Conservation (phyloP, 1,140 invertebrate species). For the Danaus melanippus region DNA sequence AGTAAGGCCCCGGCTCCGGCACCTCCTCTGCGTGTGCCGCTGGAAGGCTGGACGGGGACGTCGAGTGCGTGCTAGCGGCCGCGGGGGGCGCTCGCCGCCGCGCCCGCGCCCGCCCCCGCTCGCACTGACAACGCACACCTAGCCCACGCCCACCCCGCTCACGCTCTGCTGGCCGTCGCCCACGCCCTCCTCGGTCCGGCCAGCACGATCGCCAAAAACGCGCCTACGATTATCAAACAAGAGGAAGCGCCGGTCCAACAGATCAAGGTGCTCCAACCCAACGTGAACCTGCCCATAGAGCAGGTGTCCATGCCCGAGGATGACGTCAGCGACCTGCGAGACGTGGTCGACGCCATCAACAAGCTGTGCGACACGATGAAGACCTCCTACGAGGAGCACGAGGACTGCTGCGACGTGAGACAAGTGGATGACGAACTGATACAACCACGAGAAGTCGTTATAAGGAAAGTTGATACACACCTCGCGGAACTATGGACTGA, state of each 20-base stretch:
- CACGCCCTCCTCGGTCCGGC: conserved; percentile 47
- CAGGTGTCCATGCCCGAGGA: conserved; percentile 38
- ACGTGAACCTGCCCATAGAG: conserved; percentile 45
- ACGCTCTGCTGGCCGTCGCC: conserved; percentile 49
- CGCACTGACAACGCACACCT: conserved; percentile 25
- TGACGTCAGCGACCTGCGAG: conserved; percentile 61
- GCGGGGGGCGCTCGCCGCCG: conserved; percentile 42
- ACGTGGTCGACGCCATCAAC: conserved; percentile 69
- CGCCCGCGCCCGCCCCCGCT: conserved; percentile 16
- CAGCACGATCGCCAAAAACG: conserved; percentile 27
- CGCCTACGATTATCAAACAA: not conserved
- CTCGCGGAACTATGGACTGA: too few relatives aligned
- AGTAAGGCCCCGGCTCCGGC: conserved; percentile 56
- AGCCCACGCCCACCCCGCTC: conserved; percentile 44
- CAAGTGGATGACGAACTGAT: too few relatives aligned
- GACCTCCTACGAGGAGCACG: conserved; percentile 40
- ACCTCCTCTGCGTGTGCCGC: conserved; percentile 51
- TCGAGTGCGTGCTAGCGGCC: conserved; percentile 60
- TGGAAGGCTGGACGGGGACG: conserved; percentile 52
- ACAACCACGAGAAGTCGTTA: too few relatives aligned
- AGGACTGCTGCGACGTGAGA: conserved; percentile 8
- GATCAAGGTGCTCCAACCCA: too few relatives aligned
- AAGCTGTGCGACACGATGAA: conserved; percentile 68
- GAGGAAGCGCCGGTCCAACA: too few relatives aligned
- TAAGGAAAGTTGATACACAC: too few relatives aligned